Evolutionary conservation across 37 sponge, comb jelly and placozoan species (phyloP).

Genomic region (Beroe forskalii): DNA sequence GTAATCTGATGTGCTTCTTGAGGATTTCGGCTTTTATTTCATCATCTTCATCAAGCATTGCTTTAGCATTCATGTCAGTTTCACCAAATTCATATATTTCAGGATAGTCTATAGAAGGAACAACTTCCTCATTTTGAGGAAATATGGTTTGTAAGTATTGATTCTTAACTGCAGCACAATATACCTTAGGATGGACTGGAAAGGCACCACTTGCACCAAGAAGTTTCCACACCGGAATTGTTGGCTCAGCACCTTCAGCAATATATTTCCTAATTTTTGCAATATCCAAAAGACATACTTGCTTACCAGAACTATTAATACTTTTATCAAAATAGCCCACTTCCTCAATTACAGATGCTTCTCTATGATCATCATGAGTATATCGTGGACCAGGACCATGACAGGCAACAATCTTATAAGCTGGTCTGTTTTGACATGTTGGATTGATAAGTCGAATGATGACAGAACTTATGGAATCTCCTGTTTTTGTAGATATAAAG

Average conservation of each 20-base stretch:
- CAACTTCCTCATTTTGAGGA: background rate
- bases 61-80: background rate
- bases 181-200: conserved; percentile 53
- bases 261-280: conserved; percentile 24
- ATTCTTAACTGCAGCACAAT: conserved; percentile 2
- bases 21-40: background rate
- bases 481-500: conserved; percentile 18
- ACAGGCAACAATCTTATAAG: conserved; percentile 42
- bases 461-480: background rate
- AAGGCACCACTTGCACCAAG: conserved; percentile 56
- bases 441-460: background rate
- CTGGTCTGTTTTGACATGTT: conserved; percentile 27
- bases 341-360: conserved; percentile 36
- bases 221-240: conserved; percentile 54
- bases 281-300: conserved; percentile 29
- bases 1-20: background rate
- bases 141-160: background rate
- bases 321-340: conserved; percentile 50
- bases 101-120: background rate
- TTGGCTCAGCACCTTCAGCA: conserved; percentile 54
- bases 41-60: background rate
- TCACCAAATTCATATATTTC: too few species aligned
- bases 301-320: conserved; percentile 3
- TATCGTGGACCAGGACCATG: conserved; percentile 42
- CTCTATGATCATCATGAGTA: conserved; percentile 6